Percentiles rank a stretch among this genome's conserved stretches.
Evolutionary conservation across 2,113 vertebrate species (phyloP).

Genomic region (Actenoides hombroni): DNA sequence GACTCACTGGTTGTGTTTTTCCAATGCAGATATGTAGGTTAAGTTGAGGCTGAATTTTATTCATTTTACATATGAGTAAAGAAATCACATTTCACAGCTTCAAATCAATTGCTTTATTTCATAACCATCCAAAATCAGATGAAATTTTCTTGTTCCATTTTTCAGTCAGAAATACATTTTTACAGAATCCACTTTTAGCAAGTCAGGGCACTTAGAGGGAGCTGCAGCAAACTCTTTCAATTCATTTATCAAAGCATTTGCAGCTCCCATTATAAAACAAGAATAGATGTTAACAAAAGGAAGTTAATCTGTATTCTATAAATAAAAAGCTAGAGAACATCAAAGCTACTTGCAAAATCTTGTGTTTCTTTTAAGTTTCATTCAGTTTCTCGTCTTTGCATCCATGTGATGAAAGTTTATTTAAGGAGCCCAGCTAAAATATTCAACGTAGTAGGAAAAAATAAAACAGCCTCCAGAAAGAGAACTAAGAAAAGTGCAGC

Average conservation of each 20-base stretch:
- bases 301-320: constrained; percentile 57
- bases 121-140: constrained; percentile 6
- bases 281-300: constrained; percentile 56
- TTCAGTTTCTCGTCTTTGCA: not conserved
- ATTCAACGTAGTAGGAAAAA: not conserved
- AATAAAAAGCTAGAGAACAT: constrained; percentile 57
- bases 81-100: not conserved
- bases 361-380: constrained; percentile 29
- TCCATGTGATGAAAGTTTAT: not conserved
- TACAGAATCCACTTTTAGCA: not conserved
- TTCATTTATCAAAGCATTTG: constrained; percentile 51
- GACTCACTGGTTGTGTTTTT: not conserved
- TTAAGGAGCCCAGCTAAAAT: constrained; percentile 16
- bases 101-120: constrained; percentile 19
- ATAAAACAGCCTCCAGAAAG: not conserved
- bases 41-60: not conserved
- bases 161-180: not conserved
- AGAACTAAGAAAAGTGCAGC: not conserved
- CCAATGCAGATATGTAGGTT: not conserved
- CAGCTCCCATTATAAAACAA: constrained; percentile 26
- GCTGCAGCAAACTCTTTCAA: constrained; percentile 41
- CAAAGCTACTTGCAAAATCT: constrained; percentile 31
- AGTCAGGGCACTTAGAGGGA: not conserved
- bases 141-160: constrained; percentile 18
- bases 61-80: not conserved